Evolutionary conservation across 2,888 invertebrate species (phyloP).

Genomic region (Neoscelio sp.): DNA sequence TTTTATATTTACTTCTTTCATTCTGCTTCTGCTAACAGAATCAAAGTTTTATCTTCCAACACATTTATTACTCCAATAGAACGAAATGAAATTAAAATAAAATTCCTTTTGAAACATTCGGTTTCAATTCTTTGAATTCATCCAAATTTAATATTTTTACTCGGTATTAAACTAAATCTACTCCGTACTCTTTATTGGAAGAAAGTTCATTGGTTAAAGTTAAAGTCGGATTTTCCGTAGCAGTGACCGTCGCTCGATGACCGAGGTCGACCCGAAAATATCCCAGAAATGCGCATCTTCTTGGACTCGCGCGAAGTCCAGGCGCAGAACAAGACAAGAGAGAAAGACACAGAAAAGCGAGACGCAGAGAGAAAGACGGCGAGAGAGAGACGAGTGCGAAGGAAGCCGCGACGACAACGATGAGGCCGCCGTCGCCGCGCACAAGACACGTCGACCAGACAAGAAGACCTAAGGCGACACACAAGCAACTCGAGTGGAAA

Average conservation of each 20-base stretch:
- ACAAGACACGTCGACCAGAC: slow-evolving; percentile 34
- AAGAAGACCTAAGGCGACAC: slow-evolving; percentile 37
- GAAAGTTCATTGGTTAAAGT: too few species aligned
- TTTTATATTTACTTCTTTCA: too few species aligned
- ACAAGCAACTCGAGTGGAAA: slow-evolving; percentile 23
- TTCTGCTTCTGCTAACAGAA: too few species aligned
- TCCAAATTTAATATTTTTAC: too few species aligned
- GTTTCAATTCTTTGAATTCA: too few species aligned
- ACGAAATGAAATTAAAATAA: too few species aligned
- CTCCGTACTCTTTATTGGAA: too few species aligned
- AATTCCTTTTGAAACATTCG: too few species aligned
- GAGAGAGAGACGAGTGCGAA: slow-evolving; percentile 53
- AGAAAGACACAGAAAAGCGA: slow-evolving; percentile 14
- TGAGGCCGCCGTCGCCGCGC: slow-evolving; percentile 23
- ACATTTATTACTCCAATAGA: too few species aligned
- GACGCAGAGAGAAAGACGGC: slow-evolving; percentile 6
- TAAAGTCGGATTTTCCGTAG: neutral
- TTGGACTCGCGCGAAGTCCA: slow-evolving; percentile 20
- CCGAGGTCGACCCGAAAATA: slow-evolving; percentile 32
- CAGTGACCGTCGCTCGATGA: slow-evolving; percentile 6
- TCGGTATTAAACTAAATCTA: too few species aligned
- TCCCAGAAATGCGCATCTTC: slow-evolving; percentile 29
- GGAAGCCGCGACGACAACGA: slow-evolving; percentile 51
- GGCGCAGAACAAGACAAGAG: slow-evolving; percentile 14
- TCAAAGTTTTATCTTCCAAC: too few species aligned